Evolutionary conservation across 1,140 invertebrate genomes (phyloP).

Genomic region (Conus ventricosus): DNA sequence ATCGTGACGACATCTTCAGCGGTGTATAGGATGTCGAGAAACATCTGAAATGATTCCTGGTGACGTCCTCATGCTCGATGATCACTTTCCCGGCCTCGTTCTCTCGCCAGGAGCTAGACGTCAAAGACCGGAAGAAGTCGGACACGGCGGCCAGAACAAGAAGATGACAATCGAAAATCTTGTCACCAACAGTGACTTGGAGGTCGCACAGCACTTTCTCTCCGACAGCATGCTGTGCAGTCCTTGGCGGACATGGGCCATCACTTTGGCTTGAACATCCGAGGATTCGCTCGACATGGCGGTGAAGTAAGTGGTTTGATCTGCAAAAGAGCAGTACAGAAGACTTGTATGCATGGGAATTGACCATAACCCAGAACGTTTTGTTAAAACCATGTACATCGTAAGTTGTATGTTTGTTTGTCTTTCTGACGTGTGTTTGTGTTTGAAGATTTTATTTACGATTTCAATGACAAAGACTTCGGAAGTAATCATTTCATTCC

Average conservation of each 20-base stretch:
- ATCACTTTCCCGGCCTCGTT: not conserved
- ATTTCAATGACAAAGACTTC: too few relatives aligned
- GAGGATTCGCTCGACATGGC: not conserved
- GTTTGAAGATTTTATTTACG: too few relatives aligned
- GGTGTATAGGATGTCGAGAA: constrained; percentile 17
- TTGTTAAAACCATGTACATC: too few relatives aligned
- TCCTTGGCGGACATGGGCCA: not conserved
- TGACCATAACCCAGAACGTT: too few relatives aligned
- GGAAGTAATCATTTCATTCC: too few relatives aligned
- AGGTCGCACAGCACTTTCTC: not conserved
- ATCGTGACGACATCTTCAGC: not conserved
- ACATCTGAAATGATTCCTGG: not conserved
- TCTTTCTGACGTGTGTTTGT: too few relatives aligned
- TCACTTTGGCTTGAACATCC: not conserved
- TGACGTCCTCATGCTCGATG: constrained; percentile 15
- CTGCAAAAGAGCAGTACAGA: too few relatives aligned
- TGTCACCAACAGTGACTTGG: constrained; percentile 7
- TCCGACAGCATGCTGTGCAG: not conserved
- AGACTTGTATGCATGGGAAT: too few relatives aligned
- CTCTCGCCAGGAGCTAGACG: not conserved
- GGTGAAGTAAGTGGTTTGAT: too few relatives aligned
- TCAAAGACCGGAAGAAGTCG: not conserved
- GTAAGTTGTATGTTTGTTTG: too few relatives aligned
- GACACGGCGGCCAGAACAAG: constrained; percentile 19
- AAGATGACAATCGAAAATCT: not conserved